Evolutionary conservation across 1,140 invertebrate species (phyloP), one percentile per base, ranked within the genome.

Genomic region (Hetaerina americana): DNA sequence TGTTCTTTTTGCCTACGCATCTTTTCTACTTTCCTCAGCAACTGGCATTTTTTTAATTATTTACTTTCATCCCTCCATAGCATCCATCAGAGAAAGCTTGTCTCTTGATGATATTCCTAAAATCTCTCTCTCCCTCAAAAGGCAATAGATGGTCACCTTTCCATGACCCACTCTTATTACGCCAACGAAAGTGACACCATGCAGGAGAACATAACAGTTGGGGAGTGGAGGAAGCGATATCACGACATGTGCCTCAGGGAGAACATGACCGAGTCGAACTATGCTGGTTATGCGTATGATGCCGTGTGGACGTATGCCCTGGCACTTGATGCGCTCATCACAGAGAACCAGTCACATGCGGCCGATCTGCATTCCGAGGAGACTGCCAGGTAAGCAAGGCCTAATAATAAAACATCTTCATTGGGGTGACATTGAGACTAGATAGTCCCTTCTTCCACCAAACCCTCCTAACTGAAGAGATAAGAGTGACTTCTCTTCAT

Each of bases 291-390:
- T 76, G 85, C 87, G 0, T 94, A 94, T 78, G 92, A 95, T 81
- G 92, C 91, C 0, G 89, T 93, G 66, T 94, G 92, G 92, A 87
- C 87, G 0, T 94, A 91, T 78, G 92, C 90, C 5, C 81, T 87
- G 22, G 92, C 90, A 0, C 79, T 91, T 24, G 85, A 92, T 75
- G 82, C 84, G 73, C 79, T 93, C 0, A 77, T 89, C 0, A 85
- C 83, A 68, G 83, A 81, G 66, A 82, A 88, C 78, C 82, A 84
- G 12, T 84, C 85, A 29, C 83, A 85, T 66, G 76, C 88, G 3
- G 81, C 86, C 27, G 82, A 85, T 75, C 77, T 90, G 15, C 88
- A 89, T 77, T 84, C 83, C 1, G 78, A 82, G 71, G 82, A 81
- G 70, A 87, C 85, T 12, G 84, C 86, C 28, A 79, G 79, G 87